Conservation (phyloP, 2,797 vertebrate species). For the Mus caroli region DNA sequence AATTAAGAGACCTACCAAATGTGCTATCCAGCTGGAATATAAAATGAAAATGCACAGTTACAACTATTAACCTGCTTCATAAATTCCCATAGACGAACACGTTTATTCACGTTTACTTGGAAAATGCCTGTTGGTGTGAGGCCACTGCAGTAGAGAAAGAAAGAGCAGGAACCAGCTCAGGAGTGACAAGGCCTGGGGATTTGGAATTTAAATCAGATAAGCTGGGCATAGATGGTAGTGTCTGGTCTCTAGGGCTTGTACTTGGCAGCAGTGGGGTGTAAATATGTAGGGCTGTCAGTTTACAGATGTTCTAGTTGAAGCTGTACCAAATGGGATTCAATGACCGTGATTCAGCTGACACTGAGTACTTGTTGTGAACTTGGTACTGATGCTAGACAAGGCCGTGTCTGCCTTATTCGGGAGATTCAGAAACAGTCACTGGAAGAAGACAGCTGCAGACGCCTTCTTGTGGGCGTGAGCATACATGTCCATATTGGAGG, state of each 20-base stretch:
- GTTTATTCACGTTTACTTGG: constrained; percentile 48
- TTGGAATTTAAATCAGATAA: constrained; percentile 23
- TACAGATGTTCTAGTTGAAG: constrained; percentile 59
- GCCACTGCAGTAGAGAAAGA: neutral
- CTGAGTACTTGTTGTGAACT: constrained; percentile 10
- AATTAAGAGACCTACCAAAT: constrained; percentile 50
- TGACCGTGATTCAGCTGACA: constrained; percentile 54
- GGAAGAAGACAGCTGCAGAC: neutral
- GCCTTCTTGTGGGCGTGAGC: neutral
- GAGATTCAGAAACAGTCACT: neutral
- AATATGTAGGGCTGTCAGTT: constrained; percentile 4
- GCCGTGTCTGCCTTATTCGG: constrained; percentile 3
- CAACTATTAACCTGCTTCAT: constrained; percentile 11
- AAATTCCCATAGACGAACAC: constrained; percentile 27
- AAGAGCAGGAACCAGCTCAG: neutral
- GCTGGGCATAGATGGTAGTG: neutral
- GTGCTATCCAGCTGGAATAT: constrained; percentile 19
- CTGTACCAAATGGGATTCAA: constrained; percentile 6
- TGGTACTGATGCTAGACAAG: neutral
- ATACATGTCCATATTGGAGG: neutral
- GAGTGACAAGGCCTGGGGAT: neutral
- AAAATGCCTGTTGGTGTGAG: neutral
- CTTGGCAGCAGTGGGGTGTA: neutral
- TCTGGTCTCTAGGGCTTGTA: neutral
- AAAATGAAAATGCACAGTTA: constrained; percentile 29